Percentiles rank a stretch among this genome's conserved stretches.
Conservation (phyloP, 2,797 vertebrate genomes). For the Micromesistius poutassou region DNA sequence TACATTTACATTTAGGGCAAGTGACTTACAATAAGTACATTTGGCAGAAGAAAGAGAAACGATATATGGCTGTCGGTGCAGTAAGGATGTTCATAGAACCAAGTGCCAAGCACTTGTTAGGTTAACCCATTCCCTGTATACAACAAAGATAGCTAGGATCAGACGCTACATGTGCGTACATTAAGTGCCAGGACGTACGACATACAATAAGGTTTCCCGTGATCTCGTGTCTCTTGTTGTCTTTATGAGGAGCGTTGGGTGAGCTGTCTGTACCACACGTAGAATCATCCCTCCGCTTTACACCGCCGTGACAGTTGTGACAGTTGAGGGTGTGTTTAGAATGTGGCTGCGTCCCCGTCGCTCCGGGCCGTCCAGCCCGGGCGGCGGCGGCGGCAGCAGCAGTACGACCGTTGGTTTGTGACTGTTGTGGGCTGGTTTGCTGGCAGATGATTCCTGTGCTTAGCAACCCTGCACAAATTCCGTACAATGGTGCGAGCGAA, state of each 20-base stretch:
- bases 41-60: background rate
- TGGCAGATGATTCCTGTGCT: conserved; percentile 62
- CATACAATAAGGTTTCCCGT: no score
- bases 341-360: background rate
- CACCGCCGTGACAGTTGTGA: background rate
- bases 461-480: conserved; percentile 60
- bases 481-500: conserved; percentile 25
- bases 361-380: conserved; percentile 29
- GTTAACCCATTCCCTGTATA: no score
- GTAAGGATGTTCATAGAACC: no score
- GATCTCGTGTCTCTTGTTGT: background rate
- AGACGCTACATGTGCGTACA: no score
- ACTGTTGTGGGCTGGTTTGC: conserved; percentile 55
- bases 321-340: no score
- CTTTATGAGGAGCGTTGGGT: background rate
- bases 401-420: conserved; percentile 46
- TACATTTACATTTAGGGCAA: no score
- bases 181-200: no score
- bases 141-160: no score
- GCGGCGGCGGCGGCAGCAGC: conserved; percentile 6
- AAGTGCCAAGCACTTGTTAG: no score
- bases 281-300: background rate
- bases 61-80: no score
- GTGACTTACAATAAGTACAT: background rate
- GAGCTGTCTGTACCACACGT: background rate